A percentile compares a stretch with the other conserved stretches of the same genome.
Conservation (phyloP, 2,113 vertebrate species). For the Odontophorus gujanensis region DNA sequence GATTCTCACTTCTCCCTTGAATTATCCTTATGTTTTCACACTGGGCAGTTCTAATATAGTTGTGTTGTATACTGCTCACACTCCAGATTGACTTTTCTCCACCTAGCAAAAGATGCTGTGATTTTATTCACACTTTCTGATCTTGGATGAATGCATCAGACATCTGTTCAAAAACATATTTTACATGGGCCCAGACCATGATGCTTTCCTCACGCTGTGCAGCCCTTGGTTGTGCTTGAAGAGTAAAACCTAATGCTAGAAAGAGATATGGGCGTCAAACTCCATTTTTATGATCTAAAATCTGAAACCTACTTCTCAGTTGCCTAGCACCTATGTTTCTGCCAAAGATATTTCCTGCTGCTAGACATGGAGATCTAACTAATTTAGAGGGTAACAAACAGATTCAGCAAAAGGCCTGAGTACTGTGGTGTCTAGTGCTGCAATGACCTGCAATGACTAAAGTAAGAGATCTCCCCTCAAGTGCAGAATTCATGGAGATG, state of each 20-base stretch:
- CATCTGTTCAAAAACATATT: neutral
- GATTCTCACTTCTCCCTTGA: neutral
- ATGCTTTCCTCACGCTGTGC: neutral
- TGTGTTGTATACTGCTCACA: neutral
- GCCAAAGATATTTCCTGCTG: neutral
- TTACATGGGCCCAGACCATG: neutral
- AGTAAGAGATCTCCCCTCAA: neutral
- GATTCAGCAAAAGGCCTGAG: neutral
- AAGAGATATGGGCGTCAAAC: neutral
- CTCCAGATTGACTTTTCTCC: slow-evolving; percentile 11
- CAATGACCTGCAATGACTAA: neutral
- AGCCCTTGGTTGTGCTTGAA: neutral
- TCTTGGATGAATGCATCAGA: neutral
- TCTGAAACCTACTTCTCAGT: neutral
- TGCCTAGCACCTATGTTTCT: slow-evolving; percentile 1
- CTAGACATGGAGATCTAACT: neutral
- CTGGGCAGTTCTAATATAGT: neutral
- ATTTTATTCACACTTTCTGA: slow-evolving; percentile 27
- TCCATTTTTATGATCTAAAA: neutral
- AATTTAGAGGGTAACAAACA: neutral
- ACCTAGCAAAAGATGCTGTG: neutral
- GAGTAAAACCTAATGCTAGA: neutral
- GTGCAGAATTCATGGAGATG: neutral
- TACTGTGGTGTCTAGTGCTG: neutral
- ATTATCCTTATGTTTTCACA: neutral